phyloP scores from a whole-genome alignment of 2,888 invertebrate genomes.

The Panopea generosa region DNA sequence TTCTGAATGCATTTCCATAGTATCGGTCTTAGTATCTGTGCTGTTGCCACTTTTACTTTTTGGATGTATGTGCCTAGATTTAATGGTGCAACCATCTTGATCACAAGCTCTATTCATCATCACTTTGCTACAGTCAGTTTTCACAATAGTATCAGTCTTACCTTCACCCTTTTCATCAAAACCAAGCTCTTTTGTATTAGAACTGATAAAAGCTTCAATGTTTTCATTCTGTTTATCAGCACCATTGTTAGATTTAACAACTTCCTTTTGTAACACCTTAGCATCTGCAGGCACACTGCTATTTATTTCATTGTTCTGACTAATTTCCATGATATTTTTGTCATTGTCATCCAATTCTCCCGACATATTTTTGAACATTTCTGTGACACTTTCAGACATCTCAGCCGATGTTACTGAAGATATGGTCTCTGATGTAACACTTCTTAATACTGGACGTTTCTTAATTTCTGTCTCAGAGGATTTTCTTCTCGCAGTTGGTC shows the following conservation, averaged over 20 bases:
- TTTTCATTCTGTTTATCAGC: too few relatives aligned
- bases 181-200: too few relatives aligned
- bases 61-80: slow-evolving; percentile 41
- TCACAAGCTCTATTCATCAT: slow-evolving; percentile 8
- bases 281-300: not conserved
- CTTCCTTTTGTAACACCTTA: too few relatives aligned
- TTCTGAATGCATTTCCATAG: not conserved
- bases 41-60: not conserved
- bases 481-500: not conserved
- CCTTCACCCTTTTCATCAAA: not conserved
- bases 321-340: not conserved
- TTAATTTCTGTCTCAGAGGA: slow-evolving; percentile 18
- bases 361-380: slow-evolving; percentile 9
- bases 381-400: slow-evolving; percentile 29
- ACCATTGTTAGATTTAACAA: too few relatives aligned
- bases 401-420: slow-evolving; percentile 39
- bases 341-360: too few relatives aligned
- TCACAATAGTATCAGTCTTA: not conserved
- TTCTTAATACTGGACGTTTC: not conserved
- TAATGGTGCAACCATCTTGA: slow-evolving; percentile 33
- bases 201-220: too few relatives aligned
- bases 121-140: not conserved
- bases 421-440: slow-evolving; percentile 51
- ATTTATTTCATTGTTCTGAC: slow-evolving; percentile 2
- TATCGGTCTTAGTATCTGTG: too few relatives aligned